Base-by-base conservation (phyloP, 2,113 vertebrate species). In the Lathamus discolor region DNA sequence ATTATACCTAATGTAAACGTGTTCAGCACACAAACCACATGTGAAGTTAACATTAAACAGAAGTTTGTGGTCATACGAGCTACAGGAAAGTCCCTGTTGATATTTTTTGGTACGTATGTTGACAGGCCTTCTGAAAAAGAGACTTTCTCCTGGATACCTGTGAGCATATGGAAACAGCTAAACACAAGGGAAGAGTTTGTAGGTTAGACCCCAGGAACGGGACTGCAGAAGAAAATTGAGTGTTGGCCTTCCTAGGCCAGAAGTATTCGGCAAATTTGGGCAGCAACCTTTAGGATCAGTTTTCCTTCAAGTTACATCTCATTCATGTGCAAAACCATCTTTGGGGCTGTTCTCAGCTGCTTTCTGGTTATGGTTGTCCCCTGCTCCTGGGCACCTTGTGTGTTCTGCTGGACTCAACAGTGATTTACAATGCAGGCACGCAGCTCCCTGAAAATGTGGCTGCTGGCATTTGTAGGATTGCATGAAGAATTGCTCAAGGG, bases 381-480 rank as follows among this genome's bases (percentile, higher is more conserved):
- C 41, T 24, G 39, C n/a, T 48, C 29, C 15, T 19, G 12, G 64
- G 37, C 41, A 77, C 28, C 11, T 43, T 25, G 35, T 39, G 49
- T 24, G 39, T 35, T 63, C 64, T 63, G 33, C 48, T 0, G 1
- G 61, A 7, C 54, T n/a, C 66, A 3, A 49, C 0, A 0, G 12
- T 25, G 44, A 43, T 28, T 51, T 61, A 62, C 35, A 67, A 23
- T 33, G 83, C 57, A 67, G 44, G 17, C 19, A 8, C 3, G 17
- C 69, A 44, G 54, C 37, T 88, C 37, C 49, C 74, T 73, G 61
- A 46, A 48, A 27, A 18, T n/a, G 37, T 24, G 57, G 37, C 37
- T 76, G 35, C 29, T 68, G 68, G 3, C 44, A 6, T 43, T 31
- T 43, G 22, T 18, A 46, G 62, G 43, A 12, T 27, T 55, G 27